Evolutionary conservation across 2,888 invertebrate genomes (phyloP).

Genomic region (Pollenia griseotomentosa): DNA sequence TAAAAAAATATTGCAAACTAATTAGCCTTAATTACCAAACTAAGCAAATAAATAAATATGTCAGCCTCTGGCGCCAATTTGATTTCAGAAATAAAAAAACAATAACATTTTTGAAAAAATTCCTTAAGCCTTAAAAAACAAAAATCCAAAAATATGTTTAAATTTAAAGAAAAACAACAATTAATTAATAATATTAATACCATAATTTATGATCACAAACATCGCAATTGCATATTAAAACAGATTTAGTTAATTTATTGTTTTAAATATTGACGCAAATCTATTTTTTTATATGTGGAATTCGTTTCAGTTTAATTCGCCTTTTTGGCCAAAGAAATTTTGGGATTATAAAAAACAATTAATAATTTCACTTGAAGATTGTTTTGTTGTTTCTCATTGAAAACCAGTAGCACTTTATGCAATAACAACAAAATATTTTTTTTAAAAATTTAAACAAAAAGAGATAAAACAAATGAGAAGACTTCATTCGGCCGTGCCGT

Average conservation of each 20-base stretch:
- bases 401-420: conserved; percentile 62
- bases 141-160: conserved; percentile 7
- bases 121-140: no score
- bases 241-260: conserved; percentile 17
- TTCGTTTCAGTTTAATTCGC: neutral
- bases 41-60: conserved; percentile 19
- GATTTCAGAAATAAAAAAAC: neutral
- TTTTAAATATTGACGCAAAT: conserved; percentile 35
- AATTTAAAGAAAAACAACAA: neutral
- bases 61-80: conserved; percentile 24
- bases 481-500: no score
- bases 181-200: neutral
- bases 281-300: neutral
- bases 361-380: neutral
- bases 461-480: neutral
- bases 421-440: neutral
- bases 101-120: no score
- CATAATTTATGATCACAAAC: neutral
- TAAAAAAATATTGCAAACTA: neutral
- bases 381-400: conserved; percentile 27
- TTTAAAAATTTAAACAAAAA: neutral
- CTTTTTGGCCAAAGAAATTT: neutral
- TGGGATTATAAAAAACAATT: neutral
- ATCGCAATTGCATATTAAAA: conserved; percentile 53
- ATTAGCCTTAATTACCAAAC: neutral